Conservation (phyloP, 2,113 vertebrate species). For the Elachura formosa region DNA sequence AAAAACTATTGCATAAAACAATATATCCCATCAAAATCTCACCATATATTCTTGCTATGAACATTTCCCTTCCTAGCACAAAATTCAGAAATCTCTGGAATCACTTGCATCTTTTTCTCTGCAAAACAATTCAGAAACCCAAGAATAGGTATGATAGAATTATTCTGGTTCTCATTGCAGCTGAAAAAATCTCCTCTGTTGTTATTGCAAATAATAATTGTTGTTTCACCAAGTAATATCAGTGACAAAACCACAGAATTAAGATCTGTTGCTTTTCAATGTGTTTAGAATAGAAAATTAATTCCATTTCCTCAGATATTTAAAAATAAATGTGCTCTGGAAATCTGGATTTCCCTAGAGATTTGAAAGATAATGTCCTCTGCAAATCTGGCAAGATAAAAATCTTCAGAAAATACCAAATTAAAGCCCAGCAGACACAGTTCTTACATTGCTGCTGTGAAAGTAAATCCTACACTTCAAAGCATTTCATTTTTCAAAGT, state of each 20-base stretch:
- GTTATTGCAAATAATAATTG: neutral
- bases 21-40: neutral
- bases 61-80: neutral
- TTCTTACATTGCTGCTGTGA: neutral
- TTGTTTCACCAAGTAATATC: neutral
- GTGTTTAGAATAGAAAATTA: neutral
- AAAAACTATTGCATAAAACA: neutral
- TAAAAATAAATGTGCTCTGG: neutral
- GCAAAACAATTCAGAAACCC: neutral
- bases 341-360: neutral
- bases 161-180: neutral
- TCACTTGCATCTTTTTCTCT: neutral
- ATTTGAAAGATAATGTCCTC: neutral
- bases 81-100: neutral
- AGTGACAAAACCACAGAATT: neutral
- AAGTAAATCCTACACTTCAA: slow-evolving; percentile 12
- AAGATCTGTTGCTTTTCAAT: neutral
- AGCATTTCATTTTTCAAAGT: slow-evolving; percentile 17
- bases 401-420: slow-evolving; percentile 21
- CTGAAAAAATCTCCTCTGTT: neutral
- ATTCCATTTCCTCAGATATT: neutral
- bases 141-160: neutral
- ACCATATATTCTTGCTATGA: neutral
- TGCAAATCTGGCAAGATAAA: slow-evolving; percentile 25
- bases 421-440: neutral